Base-by-base conservation (phyloP, 2,888 invertebrate genomes). In the Diachrysia chrysitis region DNA sequence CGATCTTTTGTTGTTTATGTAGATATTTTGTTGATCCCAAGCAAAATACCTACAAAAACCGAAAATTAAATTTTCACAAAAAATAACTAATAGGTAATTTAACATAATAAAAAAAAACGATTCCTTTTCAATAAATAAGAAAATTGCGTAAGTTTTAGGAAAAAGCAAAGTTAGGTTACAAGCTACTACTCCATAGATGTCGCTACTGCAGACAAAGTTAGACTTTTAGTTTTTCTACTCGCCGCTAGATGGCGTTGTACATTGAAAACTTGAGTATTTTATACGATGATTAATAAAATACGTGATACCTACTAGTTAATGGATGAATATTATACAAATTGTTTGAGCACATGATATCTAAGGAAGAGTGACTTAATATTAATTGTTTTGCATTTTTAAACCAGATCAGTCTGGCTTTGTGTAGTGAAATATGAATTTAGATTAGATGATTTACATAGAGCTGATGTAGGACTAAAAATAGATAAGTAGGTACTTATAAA, bases 111-210 rank as follows among this genome's bases (percentile, higher is more conserved):
- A 16, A 37, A 37, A n/a, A n/a, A 7, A 21, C 4, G 12, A 4
- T 21, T 6, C 19, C 10, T 21, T 3, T 19, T 12, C 21, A 12
- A 2, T 19, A 51, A 32, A 12, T 12, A 2, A 12, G 12, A 21
- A 51, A 9, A 12, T 21, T 51, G 12, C 19, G 48, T 12, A 51
- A 51, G 14, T 51, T 51, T 4, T 10, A 9, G 17, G 16, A 2
- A 17, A 19, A 2, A 21, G 17, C 48, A 37, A 59, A 51, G 23
- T 55, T 46, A 21, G 1, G 5, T 23, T 73, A 56, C 2, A 0
- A 4, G 55, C 82, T 60, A 57, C 63, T 76, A 14, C 21, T 53
- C 19, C 51, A 63, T 56, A 82, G 80, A 79, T 79, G 74, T 62
- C 76, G 58, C 6, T 16, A 69, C 55, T 9, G 12, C 7, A 2